Percentiles rank a stretch among this genome's conserved stretches.
phyloP scores from a whole-genome alignment of 2,888 invertebrate genomes.

The Chalcis sispes region DNA sequence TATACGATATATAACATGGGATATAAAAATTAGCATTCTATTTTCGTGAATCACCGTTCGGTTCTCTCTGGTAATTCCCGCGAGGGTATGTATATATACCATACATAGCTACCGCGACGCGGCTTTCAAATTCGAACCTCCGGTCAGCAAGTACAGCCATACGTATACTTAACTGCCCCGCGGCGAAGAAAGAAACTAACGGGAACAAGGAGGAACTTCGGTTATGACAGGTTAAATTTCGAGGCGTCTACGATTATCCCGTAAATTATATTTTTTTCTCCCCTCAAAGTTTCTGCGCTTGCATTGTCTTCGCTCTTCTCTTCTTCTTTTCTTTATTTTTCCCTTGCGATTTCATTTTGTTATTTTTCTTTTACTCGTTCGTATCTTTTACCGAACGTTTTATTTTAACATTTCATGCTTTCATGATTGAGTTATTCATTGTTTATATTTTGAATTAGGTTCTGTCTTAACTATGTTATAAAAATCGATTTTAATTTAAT shows the following conservation, averaged over 20 bases:
- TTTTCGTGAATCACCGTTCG: conserved; percentile 29
- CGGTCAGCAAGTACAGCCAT: not conserved
- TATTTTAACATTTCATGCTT: not conserved
- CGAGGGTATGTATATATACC: too few species aligned
- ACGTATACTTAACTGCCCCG: not conserved
- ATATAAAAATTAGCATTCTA: conserved; percentile 26
- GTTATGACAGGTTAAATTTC: conserved; percentile 2
- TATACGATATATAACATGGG: too few species aligned
- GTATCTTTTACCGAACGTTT: not conserved
- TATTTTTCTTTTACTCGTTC: too few species aligned
- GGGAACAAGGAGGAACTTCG: conserved; percentile 9
- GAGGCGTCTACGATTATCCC: not conserved
- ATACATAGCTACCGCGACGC: too few species aligned
- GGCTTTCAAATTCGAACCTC: not conserved
- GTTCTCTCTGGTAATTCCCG: not conserved
- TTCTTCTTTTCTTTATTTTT: too few species aligned
- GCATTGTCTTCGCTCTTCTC: not conserved
- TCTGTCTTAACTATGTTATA: too few species aligned
- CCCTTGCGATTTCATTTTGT: too few species aligned
- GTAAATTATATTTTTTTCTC: not conserved
- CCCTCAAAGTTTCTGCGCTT: not conserved
- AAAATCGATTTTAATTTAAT: too few species aligned
- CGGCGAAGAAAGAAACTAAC: conserved; percentile 1
- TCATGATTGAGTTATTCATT: too few species aligned
- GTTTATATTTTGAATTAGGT: too few species aligned